Evolutionary conservation across 2,797 vertebrate species (phyloP), one percentile per base, ranked within the genome.

Genomic region (Mergus octosetaceus): DNA sequence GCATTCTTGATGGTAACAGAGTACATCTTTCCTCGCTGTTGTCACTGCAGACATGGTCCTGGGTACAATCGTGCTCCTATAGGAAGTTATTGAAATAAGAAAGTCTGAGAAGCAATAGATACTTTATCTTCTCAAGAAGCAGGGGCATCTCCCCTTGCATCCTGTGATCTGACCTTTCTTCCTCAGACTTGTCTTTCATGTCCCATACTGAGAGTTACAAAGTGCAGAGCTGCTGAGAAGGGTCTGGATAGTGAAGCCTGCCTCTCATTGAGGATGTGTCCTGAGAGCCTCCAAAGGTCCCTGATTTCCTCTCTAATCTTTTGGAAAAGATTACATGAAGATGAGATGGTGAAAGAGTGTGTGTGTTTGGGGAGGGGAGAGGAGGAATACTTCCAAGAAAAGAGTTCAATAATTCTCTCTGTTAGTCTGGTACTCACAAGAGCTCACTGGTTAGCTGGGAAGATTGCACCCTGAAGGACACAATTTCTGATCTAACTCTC

Each of bases 251-350:
- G 30, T 14, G 57, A 66, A 76, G 53, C 34, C 87, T 87, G 85
- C 51, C 61, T 38, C 57, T 72, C 51, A 56, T 93, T 93, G 90
- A 76, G 88, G 68, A 82, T 72, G 41, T 30, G 13, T 87, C 75
- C 51, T 34, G 54, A 80, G 45, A 85, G 53, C 66, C 41, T 83
- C 65, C n/a, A n/a, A 84, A 96, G 79, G 62, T 54, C 68, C 47
- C 71, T 3, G 17, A 34, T 91, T 96, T 97, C 94, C 94, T 87
- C 22, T 77, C 71, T 93, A 95, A 94, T 96, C 79, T 90, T 54
- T 81, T 45, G 18, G 66, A 85, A 82, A 80, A 83, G 72, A 84
- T 93, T 91, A 62, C 9, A 8, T 78, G 70, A 88, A 93, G 57
- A 76, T 80, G 84, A 66, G 41, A 27, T 17, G 13, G 25, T 88